These are phyloP conservation scores for Stegodyphus dumicola DNA, from an alignment of 1,140 invertebrate species.

Conservation along the genomic window DNA sequence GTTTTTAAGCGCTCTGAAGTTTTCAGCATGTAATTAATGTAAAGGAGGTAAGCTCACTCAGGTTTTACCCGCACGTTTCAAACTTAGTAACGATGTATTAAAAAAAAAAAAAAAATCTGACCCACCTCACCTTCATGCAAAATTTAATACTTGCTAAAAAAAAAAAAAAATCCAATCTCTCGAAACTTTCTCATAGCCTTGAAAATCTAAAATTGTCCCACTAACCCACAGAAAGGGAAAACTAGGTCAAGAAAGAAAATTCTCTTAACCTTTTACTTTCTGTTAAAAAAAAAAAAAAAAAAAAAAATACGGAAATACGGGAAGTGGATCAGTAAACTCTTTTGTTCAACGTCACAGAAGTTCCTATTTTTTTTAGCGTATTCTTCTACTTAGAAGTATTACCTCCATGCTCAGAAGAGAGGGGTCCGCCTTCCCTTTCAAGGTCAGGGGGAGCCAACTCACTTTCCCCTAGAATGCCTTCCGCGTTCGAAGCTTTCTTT, in stretches of 20 bases:
- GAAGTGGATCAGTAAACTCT: conserved; percentile 19
- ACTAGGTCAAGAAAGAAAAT: conserved; percentile 27
- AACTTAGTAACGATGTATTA: no score
- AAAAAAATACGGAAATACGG: conserved; percentile 12
- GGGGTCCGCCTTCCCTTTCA: conserved; percentile 17
- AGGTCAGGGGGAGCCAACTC: conserved; percentile 7
- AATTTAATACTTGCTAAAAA: no score
- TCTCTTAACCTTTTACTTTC: conserved; percentile 1
- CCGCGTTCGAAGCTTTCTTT: no score
- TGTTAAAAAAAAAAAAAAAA: conserved; percentile 4
- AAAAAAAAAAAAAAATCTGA: no score
- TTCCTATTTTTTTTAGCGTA: neutral
- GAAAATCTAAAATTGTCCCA: conserved; percentile 31
- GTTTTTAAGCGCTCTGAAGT: no score
- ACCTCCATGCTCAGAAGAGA: no score
- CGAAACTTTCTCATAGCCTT: conserved; percentile 44
- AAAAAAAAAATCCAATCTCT: neutral
- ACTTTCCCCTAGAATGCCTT: conserved; percentile 6
- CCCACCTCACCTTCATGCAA: no score
- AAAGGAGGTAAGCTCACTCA: no score
- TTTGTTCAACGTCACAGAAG: conserved; percentile 8
- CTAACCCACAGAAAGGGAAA: conserved; percentile 46
- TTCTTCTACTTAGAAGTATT: neutral
- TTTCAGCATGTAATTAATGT: no score
- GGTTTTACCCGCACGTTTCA: no score